Evolutionary conservation across 2,888 invertebrate species (phyloP).

Genomic region (Drosophila suboccidentalis): DNA sequence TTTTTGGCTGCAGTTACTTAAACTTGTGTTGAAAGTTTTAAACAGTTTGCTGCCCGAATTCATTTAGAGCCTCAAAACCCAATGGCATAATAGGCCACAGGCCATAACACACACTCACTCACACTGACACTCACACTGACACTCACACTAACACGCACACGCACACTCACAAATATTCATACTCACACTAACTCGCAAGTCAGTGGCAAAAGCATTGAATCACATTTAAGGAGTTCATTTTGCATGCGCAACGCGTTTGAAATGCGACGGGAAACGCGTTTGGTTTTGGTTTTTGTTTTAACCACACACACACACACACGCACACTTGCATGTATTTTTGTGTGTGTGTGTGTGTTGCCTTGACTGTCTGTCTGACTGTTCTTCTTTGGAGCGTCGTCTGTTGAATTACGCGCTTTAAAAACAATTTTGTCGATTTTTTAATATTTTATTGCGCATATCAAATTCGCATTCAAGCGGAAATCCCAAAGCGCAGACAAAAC

Average conservation of each 20-base stretch:
- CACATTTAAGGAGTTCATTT: conserved; percentile 73
- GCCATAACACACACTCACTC: conserved; percentile 19
- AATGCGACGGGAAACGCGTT: conserved; percentile 52
- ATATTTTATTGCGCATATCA: conserved; percentile 81
- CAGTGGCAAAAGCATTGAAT: conserved; percentile 44
- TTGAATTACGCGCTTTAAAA: conserved; percentile 78
- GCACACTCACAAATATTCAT: not conserved
- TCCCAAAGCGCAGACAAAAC: conserved; percentile 74
- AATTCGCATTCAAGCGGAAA: conserved; percentile 79
- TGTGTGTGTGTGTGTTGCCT: conserved; percentile 19
- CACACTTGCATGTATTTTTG: conserved; percentile 18
- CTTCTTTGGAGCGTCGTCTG: conserved; percentile 26
- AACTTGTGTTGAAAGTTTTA: conserved; percentile 10
- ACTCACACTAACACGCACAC: not conserved
- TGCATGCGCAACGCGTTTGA: conserved; percentile 67
- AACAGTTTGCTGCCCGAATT: conserved; percentile 15
- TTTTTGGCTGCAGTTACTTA: conserved; percentile 1
- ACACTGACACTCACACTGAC: not conserved
- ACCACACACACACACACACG: conserved; percentile 25
- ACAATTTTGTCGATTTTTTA: conserved; percentile 77
- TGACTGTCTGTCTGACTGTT: conserved; percentile 22
- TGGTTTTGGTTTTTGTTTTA: conserved; percentile 48
- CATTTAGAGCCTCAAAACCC: conserved; percentile 12
- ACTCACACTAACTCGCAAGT: not conserved
- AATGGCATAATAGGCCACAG: conserved; percentile 29